These are phyloP conservation scores for Sebastes hubbsi DNA, from an alignment of 2,797 vertebrate genomes.

Conservation along the genomic window DNA sequence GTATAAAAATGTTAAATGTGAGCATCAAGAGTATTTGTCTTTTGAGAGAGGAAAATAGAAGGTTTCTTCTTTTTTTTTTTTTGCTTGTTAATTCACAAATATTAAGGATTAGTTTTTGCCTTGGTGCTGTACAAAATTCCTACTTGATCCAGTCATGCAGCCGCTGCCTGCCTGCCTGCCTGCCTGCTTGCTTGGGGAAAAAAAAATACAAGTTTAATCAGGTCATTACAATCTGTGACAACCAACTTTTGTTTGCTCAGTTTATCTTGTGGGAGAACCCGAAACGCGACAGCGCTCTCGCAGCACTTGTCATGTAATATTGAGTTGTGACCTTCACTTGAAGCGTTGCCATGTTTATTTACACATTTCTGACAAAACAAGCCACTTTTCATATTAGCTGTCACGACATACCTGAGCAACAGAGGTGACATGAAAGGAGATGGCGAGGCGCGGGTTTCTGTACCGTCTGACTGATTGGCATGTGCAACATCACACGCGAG, in stretches of 20 bases:
- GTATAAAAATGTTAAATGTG: conserved; percentile 80
- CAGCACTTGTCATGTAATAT: conserved; percentile 81
- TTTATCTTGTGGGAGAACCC: conserved; percentile 79
- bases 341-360: conserved; percentile 84
- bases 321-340: conserved; percentile 83
- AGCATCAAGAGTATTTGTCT: conserved; percentile 78
- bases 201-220: conserved; percentile 76
- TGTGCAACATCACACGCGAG: conserved; percentile 71
- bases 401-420: conserved; percentile 74
- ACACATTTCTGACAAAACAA: conserved; percentile 84
- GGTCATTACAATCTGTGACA: conserved; percentile 81
- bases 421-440: conserved; percentile 81
- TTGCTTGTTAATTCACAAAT: conserved; percentile 66
- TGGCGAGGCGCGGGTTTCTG: conserved; percentile 57
- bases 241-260: conserved; percentile 81
- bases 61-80: conserved; percentile 24
- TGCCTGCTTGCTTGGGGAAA: conserved; percentile 21
- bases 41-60: conserved; percentile 64
- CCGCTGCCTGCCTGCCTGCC: conserved; percentile 40
- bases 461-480: conserved; percentile 73
- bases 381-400: conserved; percentile 83
- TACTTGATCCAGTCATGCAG: conserved; percentile 45
- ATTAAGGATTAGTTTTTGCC: conserved; percentile 46
- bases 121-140: conserved; percentile 51
- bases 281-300: conserved; percentile 65